phyloP scores from a whole-genome alignment of 2,113 vertebrate genomes.

The Hydrochoerus hydrochaeris region DNA sequence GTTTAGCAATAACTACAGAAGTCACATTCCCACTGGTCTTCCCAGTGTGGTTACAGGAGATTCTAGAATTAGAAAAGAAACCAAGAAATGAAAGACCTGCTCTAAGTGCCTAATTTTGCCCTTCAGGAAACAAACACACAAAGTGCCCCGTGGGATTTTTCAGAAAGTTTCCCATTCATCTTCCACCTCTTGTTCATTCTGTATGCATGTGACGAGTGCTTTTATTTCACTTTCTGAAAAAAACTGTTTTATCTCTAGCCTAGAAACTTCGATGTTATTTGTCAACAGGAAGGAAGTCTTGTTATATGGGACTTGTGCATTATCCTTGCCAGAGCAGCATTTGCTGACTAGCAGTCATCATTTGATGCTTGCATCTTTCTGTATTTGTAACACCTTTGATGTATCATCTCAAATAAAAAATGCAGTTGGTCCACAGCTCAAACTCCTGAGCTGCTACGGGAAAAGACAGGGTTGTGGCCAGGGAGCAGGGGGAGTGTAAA shows the following conservation, averaged over 20 bases:
- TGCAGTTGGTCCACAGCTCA: neutral
- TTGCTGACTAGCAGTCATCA: neutral
- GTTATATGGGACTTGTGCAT: fast-evolving
- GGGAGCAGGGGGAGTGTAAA: conserved; percentile 82
- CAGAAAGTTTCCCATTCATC: neutral
- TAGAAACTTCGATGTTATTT: conserved; percentile 25
- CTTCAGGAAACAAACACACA: conserved; percentile 62
- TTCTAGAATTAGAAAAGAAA: conserved; percentile 77
- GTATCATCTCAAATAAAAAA: conserved; percentile 44
- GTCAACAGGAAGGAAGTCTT: neutral
- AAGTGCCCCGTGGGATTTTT: conserved; percentile 4
- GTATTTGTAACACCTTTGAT: neutral
- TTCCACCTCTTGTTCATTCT: neutral
- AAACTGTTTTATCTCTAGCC: neutral
- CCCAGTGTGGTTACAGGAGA: conserved; percentile 55
- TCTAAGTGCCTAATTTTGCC: conserved; percentile 49
- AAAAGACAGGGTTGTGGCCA: conserved; percentile 37
- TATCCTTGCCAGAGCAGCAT: neutral
- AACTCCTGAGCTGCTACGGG: conserved; percentile 72
- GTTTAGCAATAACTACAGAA: conserved; percentile 22
- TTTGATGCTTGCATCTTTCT: neutral
- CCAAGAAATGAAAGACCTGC: conserved; percentile 63
- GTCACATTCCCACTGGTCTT: conserved; percentile 31
- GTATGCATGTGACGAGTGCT: neutral
- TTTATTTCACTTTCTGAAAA: neutral